phyloP scores from a whole-genome alignment of 2,113 vertebrate genomes.

The Puffinus mauretanicus region DNA sequence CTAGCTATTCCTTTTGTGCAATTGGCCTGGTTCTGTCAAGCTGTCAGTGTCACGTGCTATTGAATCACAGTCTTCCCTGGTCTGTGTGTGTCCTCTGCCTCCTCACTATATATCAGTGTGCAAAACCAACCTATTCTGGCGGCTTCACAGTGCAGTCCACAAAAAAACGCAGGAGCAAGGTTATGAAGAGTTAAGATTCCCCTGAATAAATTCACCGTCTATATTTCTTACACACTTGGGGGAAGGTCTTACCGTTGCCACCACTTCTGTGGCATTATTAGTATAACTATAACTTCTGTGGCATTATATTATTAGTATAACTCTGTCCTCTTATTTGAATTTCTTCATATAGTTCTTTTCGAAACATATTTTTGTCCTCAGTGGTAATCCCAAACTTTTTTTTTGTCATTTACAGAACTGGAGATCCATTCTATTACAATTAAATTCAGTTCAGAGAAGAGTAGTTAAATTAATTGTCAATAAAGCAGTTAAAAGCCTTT shows the following conservation, averaged over 20 bases:
- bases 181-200: neutral
- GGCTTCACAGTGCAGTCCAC: neutral
- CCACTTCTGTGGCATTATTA: neutral
- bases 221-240: neutral
- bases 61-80: neutral
- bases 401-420: neutral
- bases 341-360: neutral
- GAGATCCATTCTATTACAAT: neutral
- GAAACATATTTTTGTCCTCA: neutral
- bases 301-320: neutral
- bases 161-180: neutral
- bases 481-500: constrained; percentile 31
- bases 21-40: neutral
- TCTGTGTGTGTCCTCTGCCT: neutral
- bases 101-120: neutral
- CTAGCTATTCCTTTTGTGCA: neutral
- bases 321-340: neutral
- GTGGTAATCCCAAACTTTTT: neutral
- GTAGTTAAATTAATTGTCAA: constrained; percentile 26
- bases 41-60: neutral
- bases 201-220: neutral
- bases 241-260: neutral
- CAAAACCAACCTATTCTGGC: neutral
- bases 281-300: neutral
- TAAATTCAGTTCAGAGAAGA: neutral